These are phyloP conservation scores for Philopedon plagiatum DNA, from an alignment of 2,888 invertebrate species.

Conservation along the genomic window DNA sequence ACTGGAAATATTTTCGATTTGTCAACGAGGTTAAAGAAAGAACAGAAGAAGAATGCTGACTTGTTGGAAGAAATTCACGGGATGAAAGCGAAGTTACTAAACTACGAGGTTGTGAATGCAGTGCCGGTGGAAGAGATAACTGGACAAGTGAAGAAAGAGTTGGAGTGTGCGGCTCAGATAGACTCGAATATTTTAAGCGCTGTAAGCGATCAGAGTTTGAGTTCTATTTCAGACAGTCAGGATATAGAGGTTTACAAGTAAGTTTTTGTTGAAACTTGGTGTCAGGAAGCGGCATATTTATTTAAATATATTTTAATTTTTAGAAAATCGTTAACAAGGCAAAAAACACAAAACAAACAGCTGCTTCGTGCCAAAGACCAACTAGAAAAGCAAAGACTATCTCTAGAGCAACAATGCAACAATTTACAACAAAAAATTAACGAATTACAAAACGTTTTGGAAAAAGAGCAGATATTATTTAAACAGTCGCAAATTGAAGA, in stretches of 20 bases:
- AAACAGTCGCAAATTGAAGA: slow-evolving; percentile 75
- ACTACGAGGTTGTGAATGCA: slow-evolving; percentile 66
- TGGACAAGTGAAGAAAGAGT: slow-evolving; percentile 72
- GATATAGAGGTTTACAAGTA: slow-evolving; percentile 66
- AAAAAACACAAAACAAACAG: slow-evolving; percentile 55
- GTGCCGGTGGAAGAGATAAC: slow-evolving; percentile 71
- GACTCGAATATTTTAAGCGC: slow-evolving; percentile 74
- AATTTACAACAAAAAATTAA: slow-evolving; percentile 40
- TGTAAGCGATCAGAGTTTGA: slow-evolving; percentile 67
- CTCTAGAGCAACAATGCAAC: slow-evolving; percentile 63
- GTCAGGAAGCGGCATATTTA: no score
- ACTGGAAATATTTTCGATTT: slow-evolving; percentile 62
- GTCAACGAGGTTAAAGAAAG: slow-evolving; percentile 68
- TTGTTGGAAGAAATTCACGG: slow-evolving; percentile 63
- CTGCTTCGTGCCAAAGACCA: slow-evolving; percentile 49
- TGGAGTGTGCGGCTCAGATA: slow-evolving; percentile 74
- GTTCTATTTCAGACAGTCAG: slow-evolving; percentile 57
- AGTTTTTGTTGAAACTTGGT: no score
- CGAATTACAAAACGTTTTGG: slow-evolving; percentile 69
- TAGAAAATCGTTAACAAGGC: slow-evolving; percentile 43
- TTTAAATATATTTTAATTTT: background rate
- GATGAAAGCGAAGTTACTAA: slow-evolving; percentile 62
- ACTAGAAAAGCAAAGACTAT: slow-evolving; percentile 50
- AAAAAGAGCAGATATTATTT: slow-evolving; percentile 74
- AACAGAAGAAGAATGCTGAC: slow-evolving; percentile 68